A percentile compares a stretch with the other conserved stretches of the same genome.
Conservation (phyloP, 2,888 invertebrate species). For the Atherix ibis region DNA sequence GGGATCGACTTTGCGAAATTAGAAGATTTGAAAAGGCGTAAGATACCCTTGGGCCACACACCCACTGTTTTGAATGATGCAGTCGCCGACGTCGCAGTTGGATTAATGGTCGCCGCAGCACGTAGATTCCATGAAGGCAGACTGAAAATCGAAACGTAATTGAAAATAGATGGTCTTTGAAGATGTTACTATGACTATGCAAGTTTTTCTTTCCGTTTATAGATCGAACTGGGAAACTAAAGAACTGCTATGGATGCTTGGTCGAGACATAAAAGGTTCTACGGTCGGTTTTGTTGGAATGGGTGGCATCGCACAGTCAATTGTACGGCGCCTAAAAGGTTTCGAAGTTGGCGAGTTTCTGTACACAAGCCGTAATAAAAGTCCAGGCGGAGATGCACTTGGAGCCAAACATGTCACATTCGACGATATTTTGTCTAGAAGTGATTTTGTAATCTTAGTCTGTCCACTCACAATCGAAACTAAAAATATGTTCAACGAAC, state of each 20-base stretch:
- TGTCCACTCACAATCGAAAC: conserved; percentile 52
- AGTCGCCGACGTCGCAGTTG: conserved; percentile 69
- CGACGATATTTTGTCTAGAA: conserved; percentile 44
- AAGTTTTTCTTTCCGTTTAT: conserved; percentile 16
- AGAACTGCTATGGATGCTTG: conserved; percentile 61
- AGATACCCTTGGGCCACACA: conserved; percentile 66
- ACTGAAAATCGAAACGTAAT: conserved; percentile 38
- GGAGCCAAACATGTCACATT: conserved; percentile 47
- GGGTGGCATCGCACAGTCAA: conserved; percentile 61
- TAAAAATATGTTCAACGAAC: conserved; percentile 46
- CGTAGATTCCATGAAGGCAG: conserved; percentile 65
- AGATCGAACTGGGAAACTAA: conserved; percentile 50
- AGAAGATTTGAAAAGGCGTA: conserved; percentile 48
- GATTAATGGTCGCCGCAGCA: conserved; percentile 57
- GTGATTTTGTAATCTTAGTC: conserved; percentile 55
- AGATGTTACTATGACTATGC: conserved; percentile 4
- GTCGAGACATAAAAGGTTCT: conserved; percentile 58
- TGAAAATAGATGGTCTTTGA: conserved; percentile 6
- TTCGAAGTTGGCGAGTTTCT: conserved; percentile 57
- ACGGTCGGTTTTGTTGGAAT: conserved; percentile 76
- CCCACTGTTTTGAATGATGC: conserved; percentile 58
- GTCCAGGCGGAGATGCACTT: conserved; percentile 42
- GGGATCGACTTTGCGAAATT: conserved; percentile 74
- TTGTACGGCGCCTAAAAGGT: conserved; percentile 52
- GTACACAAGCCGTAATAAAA: conserved; percentile 56